Conservation (phyloP, 2,113 vertebrate genomes). For the Ellobius talpinus region DNA sequence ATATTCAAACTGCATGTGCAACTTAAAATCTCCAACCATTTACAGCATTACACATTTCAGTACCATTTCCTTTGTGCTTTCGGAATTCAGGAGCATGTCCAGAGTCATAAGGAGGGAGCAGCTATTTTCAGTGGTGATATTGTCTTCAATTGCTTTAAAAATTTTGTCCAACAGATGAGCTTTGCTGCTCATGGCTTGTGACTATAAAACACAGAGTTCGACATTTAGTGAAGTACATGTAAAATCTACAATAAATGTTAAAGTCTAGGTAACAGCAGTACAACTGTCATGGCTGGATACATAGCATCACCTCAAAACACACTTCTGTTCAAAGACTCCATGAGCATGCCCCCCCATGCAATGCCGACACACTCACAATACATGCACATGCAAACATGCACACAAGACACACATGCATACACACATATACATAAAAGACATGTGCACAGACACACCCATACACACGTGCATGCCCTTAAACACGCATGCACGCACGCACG, state of each 20-base stretch:
- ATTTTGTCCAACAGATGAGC: conserved; percentile 93
- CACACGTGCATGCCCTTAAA: not conserved
- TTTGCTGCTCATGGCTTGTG: conserved; percentile 94
- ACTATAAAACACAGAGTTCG: conserved; percentile 87
- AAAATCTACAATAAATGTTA: conserved; percentile 40
- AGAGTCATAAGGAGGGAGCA: conserved; percentile 92
- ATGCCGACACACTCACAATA: not conserved
- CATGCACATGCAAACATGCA: not conserved
- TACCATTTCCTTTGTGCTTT: conserved; percentile 87
- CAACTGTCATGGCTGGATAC: not conserved
- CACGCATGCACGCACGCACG: not conserved
- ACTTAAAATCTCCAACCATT: conserved; percentile 34
- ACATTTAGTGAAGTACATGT: conserved; percentile 57
- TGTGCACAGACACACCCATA: not conserved
- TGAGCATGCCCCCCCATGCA: not conserved
- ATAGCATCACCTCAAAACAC: conserved; percentile 20
- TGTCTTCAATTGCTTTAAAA: conserved; percentile 91
- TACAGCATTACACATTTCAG: conserved; percentile 47
- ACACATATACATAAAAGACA: not conserved
- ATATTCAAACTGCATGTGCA: conserved; percentile 10
- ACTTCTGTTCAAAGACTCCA: conserved; percentile 21
- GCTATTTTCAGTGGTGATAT: conserved; percentile 93
- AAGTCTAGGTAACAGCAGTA: not conserved
- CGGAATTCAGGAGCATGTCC: conserved; percentile 86
- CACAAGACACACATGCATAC: not conserved